A percentile compares a stretch with the other conserved stretches of the same genome.
Conservation (phyloP, 1,140 invertebrate genomes). For the Vanessa atalanta region DNA sequence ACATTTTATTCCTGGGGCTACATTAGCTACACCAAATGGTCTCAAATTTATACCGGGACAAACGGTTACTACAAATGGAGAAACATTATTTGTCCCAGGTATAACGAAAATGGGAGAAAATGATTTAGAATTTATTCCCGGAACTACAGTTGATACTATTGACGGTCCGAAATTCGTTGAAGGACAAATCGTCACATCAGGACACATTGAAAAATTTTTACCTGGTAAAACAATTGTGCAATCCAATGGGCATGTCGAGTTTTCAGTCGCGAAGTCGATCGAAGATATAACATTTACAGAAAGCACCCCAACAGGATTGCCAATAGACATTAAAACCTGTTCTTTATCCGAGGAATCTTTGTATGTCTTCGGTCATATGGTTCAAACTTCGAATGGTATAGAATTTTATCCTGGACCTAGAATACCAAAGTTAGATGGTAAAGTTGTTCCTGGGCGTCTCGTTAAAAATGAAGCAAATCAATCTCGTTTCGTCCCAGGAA, state of each 20-base stretch:
- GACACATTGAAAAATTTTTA: slow-evolving; percentile 82
- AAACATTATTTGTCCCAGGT: slow-evolving; percentile 81
- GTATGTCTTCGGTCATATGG: slow-evolving; percentile 86
- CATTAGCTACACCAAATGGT: slow-evolving; percentile 84
- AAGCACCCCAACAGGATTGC: slow-evolving; percentile 79
- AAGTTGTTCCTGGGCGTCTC: slow-evolving; percentile 85
- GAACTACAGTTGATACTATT: slow-evolving; percentile 84
- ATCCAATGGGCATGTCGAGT: slow-evolving; percentile 80
- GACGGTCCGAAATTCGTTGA: slow-evolving; percentile 85
- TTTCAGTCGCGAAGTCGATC: slow-evolving; percentile 82
- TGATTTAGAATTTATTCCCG: slow-evolving; percentile 83
- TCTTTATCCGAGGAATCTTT: slow-evolving; percentile 79
- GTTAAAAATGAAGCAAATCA: slow-evolving; percentile 83
- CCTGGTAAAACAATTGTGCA: slow-evolving; percentile 82
- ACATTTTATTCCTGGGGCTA: slow-evolving; percentile 84
- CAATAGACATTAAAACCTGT: slow-evolving; percentile 83
- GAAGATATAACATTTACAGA: slow-evolving; percentile 82
- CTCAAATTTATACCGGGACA: slow-evolving; percentile 86
- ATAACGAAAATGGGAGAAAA: slow-evolving; percentile 67
- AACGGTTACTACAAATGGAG: slow-evolving; percentile 80
- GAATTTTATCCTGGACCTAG: slow-evolving; percentile 86
- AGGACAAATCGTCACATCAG: slow-evolving; percentile 84
- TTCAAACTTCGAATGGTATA: slow-evolving; percentile 84
- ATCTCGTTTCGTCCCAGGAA: slow-evolving; percentile 86
- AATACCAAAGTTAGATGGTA: slow-evolving; percentile 77